Base-by-base conservation (phyloP, 53 echinoderm and acorn worm genomes). In the Patiria pectinifera region DNA sequence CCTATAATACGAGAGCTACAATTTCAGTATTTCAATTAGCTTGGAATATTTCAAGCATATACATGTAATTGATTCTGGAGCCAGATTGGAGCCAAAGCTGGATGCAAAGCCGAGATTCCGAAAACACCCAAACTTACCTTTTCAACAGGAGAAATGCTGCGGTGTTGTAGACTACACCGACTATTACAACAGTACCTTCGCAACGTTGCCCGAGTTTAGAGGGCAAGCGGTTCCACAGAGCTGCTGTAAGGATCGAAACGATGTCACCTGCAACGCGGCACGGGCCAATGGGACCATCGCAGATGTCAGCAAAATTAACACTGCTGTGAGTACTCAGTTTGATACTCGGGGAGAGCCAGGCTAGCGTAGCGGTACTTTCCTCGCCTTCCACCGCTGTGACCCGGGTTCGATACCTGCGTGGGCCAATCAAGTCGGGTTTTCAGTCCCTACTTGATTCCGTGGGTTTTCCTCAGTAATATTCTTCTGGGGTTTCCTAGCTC, bases 81-180 rank as follows among this genome's bases (percentile, higher is more conserved):
- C 35, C 35, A 35, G 35, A 35, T 35, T 35, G 35, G 35, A 35
- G 35, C 35, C 35, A 35, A 35, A 35, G 35, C 35, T 35, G 35
- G 60, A 35, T 16, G 72, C 9, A 62, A 53, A 53, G 6, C 53
- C 53, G 53, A 53, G 53, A 8, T 53, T 53, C 1, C 53, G 2
- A 1, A 53, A 53, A 53, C 53, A 53, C 8, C 3, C 13, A 1
- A 4, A 15, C 3, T 66, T 66, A 53, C 8, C 8, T 53, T 53
- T 8, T 53, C 6, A 76, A 26, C 92, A 92, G 92, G 43, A 48
- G 13, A 43, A 75, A 21, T 92, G 92, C 35, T 92, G 92, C 72
- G 92, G 92, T 23, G 85, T 53, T 16, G 2, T 45, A 53, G 53
- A 74, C 59, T 84, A 83, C 61, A 74, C 72, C 2, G 92, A 92